Percentiles rank a stretch among this genome's conserved stretches.
These are phyloP conservation scores for Seira ritae DNA, from an alignment of 2,888 invertebrate species.

Conservation along the genomic window DNA sequence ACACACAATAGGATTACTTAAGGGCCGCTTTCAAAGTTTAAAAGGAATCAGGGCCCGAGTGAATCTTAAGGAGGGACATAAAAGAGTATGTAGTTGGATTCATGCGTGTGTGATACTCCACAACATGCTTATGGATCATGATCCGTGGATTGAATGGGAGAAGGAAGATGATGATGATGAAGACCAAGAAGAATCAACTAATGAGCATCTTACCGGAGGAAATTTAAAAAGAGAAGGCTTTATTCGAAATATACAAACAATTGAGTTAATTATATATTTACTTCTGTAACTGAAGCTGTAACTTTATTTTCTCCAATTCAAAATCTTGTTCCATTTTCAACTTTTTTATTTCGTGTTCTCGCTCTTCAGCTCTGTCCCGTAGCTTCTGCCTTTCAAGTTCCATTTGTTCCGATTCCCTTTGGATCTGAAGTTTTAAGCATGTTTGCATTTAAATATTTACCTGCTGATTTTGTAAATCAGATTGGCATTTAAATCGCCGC, in stretches of 20 bases:
- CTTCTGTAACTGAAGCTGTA: not conserved
- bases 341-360: constrained; percentile 27
- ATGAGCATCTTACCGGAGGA: not conserved
- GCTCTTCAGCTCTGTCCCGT: constrained; percentile 18
- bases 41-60: constrained; percentile 14
- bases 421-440: not conserved
- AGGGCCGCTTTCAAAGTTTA: constrained; percentile 48
- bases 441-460: constrained; percentile 1
- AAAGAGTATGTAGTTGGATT: constrained; percentile 36
- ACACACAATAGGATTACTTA: constrained; percentile 53
- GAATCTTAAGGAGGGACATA: constrained; percentile 15
- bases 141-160: constrained; percentile 35
- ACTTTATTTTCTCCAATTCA: constrained; percentile 27
- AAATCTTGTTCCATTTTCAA: constrained; percentile 35
- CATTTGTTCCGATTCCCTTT: not conserved
- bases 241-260: constrained; percentile 19
- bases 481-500: not conserved
- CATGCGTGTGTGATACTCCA: constrained; percentile 50
- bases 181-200: not conserved
- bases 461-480: not conserved
- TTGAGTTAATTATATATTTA: not conserved
- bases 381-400: constrained; percentile 12
- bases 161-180: constrained; percentile 2
- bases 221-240: constrained; percentile 31
- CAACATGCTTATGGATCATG: constrained; percentile 34